These are phyloP conservation scores for Cerceris rybyensis DNA, from an alignment of 2,888 invertebrate genomes.

Conservation along the genomic window DNA sequence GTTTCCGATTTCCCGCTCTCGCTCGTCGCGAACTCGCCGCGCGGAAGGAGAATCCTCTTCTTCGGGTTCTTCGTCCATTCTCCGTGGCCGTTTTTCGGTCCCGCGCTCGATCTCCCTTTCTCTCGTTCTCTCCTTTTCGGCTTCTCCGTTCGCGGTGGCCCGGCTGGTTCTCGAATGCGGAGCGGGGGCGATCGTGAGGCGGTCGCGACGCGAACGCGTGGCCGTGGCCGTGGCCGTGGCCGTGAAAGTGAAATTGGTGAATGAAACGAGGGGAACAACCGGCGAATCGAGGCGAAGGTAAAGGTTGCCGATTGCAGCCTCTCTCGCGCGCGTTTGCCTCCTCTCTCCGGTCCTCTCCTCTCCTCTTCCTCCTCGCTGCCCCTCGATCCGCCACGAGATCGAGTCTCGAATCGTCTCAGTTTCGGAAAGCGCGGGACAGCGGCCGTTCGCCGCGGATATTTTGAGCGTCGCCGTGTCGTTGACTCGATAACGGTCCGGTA, in stretches of 20 bases:
- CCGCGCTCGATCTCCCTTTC: neutral
- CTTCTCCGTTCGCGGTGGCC: neutral
- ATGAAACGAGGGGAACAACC: slow-evolving; percentile 66
- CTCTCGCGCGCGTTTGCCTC: slow-evolving; percentile 17
- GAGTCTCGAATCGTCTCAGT: neutral
- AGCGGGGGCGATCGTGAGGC: slow-evolving; percentile 60
- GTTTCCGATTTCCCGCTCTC: no score
- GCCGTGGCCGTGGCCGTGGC: slow-evolving; percentile 65
- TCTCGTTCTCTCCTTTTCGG: slow-evolving; percentile 4
- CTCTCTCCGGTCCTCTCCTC: slow-evolving; percentile 11
- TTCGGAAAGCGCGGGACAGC: no score
- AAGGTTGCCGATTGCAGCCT: slow-evolving; percentile 65
- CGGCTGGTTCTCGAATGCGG: slow-evolving; percentile 2
- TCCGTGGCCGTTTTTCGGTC: slow-evolving; percentile 3
- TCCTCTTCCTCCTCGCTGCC: slow-evolving; percentile 15
- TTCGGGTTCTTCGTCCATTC: neutral
- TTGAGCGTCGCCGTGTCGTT: neutral
- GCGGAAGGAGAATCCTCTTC: no score
- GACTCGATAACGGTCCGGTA: neutral
- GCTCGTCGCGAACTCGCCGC: no score
- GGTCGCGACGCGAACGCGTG: slow-evolving; percentile 50
- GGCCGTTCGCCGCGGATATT: neutral
- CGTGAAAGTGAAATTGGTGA: slow-evolving; percentile 79
- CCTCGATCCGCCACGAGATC: neutral
- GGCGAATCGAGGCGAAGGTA: slow-evolving; percentile 64